Evolutionary conservation across 2,797 vertebrate genomes (phyloP), one percentile per base, ranked within the genome.

Genomic region (Pseudochirops cupreus): DNA sequence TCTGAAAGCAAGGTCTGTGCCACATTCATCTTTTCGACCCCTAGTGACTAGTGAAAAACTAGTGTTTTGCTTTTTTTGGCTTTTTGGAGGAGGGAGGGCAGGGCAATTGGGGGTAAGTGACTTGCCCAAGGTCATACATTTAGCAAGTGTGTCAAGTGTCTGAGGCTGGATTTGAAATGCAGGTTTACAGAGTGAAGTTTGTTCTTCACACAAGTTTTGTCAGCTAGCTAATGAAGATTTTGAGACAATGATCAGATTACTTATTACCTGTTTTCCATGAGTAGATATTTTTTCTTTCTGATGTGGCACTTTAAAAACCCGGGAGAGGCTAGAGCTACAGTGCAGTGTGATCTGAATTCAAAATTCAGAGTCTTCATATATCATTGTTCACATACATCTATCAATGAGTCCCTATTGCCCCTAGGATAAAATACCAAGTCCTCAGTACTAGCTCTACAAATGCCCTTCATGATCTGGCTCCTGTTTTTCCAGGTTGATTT

Each of bases 221-320:
- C 62, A 67, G 62, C 62, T 56, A 95, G 94, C 93, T 53, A 97
- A 96, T 93, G 95, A 59, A 39, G 93, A 56, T 95, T 82, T 92
- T 91, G 94, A 95, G 94, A 82, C 92, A 94, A 91, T 50, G 97
- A 91, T 52, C 93, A 97, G 97, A 98, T 95, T 97, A 87, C 91
- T 97, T 57, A 89, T 95, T 98, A 97, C 97, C 92, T 95, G 95
- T 96, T 82, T 82, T 46, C 18, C 21, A 46, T 46, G n/a, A 82
- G 21, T 82, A 46, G 39, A 39, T 39, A 82, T 82, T 82, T 18
- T 94, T 93, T 91, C 26, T 94, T 96, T 96, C 39, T 89, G 52
- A 93, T 95, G 39, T 94, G 18, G 89, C 95, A 62, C 26, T 92
- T 67, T 92, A 11, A 33, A 94, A 95, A 56, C 91, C 59, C 91